Evolutionary conservation across 2,797 vertebrate species (phyloP), one percentile per base, ranked within the genome.

Genomic region (Protosalanx chinensis): DNA sequence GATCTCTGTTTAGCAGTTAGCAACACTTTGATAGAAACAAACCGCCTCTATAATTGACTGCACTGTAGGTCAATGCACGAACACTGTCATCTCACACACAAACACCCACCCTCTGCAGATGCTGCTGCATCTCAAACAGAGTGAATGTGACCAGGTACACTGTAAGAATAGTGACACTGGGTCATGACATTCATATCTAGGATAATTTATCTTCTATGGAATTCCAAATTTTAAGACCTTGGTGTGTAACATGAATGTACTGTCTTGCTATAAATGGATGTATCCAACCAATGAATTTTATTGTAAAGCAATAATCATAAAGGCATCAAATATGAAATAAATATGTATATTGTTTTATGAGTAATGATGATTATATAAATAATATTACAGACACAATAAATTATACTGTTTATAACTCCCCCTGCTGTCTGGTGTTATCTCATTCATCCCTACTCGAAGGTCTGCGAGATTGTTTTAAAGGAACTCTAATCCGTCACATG

Each of bases 161-260:
- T 87, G 82, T 84, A 81, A 84, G 69, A 57, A 73, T 49, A 75
- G 69, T 41, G 37, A 70, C 70, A 63, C 71, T 68, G 68, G 71
- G 76, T 72, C 57, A 64, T 73, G 51, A 66, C 51, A 16, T 46
- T 46, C 10, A 46, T 56, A n/a, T 56, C 51, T 56, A 56, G 18
- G 51, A 56, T 56, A 56, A 16, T 1, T 16, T 56, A 56, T 56
- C 15, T 56, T 56, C 51, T 72, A 62, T 64, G 67, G 61, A 74
- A 74, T 65, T 73, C 74, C 72, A 66, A 67, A 77, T 63, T 76
- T 72, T 73, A 79, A 78, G 74, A 84, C 67, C 59, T 80, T 72
- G 81, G 76, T 86, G 84, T 82, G 78, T 83, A 84, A 82, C 81
- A 79, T 86, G 86, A 87, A 87, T 87, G 86, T 87, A 87, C 79